Conservation (phyloP, 2,797 vertebrate genomes). For the Esox masquinongy region DNA sequence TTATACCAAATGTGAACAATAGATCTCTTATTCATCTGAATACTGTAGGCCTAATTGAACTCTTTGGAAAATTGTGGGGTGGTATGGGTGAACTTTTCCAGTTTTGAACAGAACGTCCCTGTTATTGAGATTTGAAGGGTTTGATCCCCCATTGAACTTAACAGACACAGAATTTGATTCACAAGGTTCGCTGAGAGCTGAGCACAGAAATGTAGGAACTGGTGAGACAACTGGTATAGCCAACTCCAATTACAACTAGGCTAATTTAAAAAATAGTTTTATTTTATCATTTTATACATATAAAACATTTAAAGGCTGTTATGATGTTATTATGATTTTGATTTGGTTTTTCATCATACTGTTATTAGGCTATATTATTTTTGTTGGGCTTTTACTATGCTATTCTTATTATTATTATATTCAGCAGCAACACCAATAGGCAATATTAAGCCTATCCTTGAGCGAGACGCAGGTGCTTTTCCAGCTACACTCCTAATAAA, state of each 20-base stretch:
- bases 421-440: too few species aligned
- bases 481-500: conserved; percentile 71
- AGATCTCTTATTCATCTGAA: conserved; percentile 54
- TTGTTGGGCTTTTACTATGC: too few species aligned
- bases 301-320: not conserved
- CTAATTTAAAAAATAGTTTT: not conserved
- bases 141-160: conserved; percentile 44
- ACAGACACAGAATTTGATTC: conserved; percentile 48
- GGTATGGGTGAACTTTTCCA: conserved; percentile 38
- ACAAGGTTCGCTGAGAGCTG: conserved; percentile 32
- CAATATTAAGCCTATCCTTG: too few species aligned
- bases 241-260: not conserved
- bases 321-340: not conserved
- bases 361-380: not conserved
- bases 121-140: conserved; percentile 52
- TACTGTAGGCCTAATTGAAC: conserved; percentile 45
- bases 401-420: too few species aligned
- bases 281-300: not conserved
- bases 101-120: conserved; percentile 64
- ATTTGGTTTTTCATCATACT: not conserved
- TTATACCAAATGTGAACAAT: conserved; percentile 50
- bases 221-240: not conserved
- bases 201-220: not conserved
- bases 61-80: conserved; percentile 30
- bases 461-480: conserved; percentile 58